Evolutionary conservation across 1,140 invertebrate species (phyloP).

Genomic region (Halesus radiatus): DNA sequence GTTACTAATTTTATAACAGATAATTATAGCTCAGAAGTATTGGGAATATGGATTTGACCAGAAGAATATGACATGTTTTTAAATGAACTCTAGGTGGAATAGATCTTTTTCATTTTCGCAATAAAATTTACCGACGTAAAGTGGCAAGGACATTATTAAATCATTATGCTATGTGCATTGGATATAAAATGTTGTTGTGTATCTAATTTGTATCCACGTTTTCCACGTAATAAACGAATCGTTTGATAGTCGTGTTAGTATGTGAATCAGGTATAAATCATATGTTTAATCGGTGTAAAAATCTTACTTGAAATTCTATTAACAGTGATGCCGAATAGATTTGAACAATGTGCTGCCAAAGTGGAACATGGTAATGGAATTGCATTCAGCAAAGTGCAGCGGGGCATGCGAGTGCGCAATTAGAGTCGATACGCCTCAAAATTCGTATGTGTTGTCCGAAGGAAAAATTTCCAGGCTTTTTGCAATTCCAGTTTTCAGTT

Average conservation of each 20-base stretch:
- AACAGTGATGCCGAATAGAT: slow-evolving; percentile 33
- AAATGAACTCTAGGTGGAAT: too few species aligned
- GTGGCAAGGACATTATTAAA: too few species aligned
- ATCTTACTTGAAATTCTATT: slow-evolving; percentile 37
- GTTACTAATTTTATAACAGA: neutral
- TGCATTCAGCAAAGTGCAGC: slow-evolving; percentile 44
- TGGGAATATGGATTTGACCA: neutral
- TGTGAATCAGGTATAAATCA: too few species aligned
- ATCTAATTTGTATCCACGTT: too few species aligned
- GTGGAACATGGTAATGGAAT: slow-evolving; percentile 43
- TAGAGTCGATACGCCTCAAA: slow-evolving; percentile 16
- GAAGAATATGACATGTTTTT: too few species aligned
- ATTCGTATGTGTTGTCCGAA: neutral
- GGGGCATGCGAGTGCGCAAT: slow-evolving; percentile 48
- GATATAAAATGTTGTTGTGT: too few species aligned
- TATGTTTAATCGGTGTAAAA: slow-evolving; percentile 25
- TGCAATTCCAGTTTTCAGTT: too few species aligned
- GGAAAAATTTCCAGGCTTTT: too few species aligned
- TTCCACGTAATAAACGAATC: neutral
- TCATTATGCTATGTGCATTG: too few species aligned
- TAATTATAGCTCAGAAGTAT: slow-evolving; percentile 35
- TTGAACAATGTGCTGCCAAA: slow-evolving; percentile 32
- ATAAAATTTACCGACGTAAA: too few species aligned
- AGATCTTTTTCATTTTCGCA: too few species aligned
- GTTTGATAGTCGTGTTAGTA: neutral